Conservation (phyloP, 2,113 vertebrate genomes). For the Amblyornis subalaris region DNA sequence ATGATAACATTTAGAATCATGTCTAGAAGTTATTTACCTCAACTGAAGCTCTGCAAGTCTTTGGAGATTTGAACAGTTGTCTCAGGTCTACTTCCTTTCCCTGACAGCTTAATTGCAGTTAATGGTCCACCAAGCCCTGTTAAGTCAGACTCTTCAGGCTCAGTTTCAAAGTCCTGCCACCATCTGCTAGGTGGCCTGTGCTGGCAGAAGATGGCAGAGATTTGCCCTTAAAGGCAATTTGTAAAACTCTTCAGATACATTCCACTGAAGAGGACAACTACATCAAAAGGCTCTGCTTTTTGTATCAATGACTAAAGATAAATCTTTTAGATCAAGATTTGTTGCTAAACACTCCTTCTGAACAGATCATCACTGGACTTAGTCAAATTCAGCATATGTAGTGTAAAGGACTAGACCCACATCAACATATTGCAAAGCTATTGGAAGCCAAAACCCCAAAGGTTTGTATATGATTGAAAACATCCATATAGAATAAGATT, state of each 20-base stretch:
- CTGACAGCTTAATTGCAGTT: background rate
- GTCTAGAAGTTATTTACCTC: background rate
- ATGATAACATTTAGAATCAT: fast-evolving
- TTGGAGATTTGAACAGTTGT: background rate
- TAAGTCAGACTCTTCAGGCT: background rate
- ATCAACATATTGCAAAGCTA: background rate
- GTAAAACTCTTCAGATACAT: background rate
- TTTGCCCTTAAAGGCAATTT: background rate
- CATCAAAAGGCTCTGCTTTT: background rate
- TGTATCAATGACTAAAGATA: background rate
- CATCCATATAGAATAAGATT: background rate
- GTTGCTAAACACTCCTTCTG: background rate
- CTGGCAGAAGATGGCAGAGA: background rate
- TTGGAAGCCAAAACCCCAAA: background rate
- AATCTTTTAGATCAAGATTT: background rate
- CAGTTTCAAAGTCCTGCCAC: background rate
- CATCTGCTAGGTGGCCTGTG: background rate
- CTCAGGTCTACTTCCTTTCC: background rate
- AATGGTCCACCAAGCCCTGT: background rate
- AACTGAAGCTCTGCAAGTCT: background rate
- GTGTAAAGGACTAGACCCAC: background rate
- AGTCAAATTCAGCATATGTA: background rate
- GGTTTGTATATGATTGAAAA: background rate
- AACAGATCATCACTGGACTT: background rate
- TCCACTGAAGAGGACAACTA: background rate